Base-by-base conservation (phyloP, 2,888 invertebrate species). In the Phaonia tiefii region DNA sequence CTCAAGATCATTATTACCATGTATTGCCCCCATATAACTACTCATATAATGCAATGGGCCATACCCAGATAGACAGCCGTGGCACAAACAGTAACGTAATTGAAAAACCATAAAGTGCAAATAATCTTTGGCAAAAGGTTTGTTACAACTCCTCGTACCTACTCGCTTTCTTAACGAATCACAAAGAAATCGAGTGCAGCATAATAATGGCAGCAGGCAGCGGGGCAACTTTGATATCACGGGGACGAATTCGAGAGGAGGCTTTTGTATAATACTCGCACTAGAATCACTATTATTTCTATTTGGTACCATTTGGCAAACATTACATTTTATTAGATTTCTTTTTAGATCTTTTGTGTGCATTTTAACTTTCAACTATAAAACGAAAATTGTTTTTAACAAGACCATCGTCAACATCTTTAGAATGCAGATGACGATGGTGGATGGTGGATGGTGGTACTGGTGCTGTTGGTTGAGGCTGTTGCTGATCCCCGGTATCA, bases 311-410 rank as follows among this genome's bases (percentile, higher is more conserved):
- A 79, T 81, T 78, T 81, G 39, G 22, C 63, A 63, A 51, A 56
- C 78, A 75, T 78, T 70, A 51, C 71, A 74, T 81, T 81, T 78
- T 71, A 78, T 81, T 78, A 81, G 56, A 78, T 74, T 75, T 77
- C 56, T 54, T 17, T 37, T 67, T 31, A 31, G 5, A 17, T 8
- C 54, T 44, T 60, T 42, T 20, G 20, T 39, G 60, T 26, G 56
- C n/a, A 26, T 37, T 31, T n/a, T 4, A 63, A 42, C 25, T 69
- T 69, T 81, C 75, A 20, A 75, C 60, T 74, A 67, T 78, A 75
- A 71, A 81, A 75, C 22, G 63, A 77, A 77, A 80, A 81, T 78
- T 71, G 77, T 75, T 78, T 77, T 75, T 75, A 81, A 81, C 80
- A 81, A 81, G 74, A 81, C 71, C 49, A 74, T 60, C 60, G 17